Base-by-base conservation (phyloP, 2,888 invertebrate genomes). In the Carabus problematicus region DNA sequence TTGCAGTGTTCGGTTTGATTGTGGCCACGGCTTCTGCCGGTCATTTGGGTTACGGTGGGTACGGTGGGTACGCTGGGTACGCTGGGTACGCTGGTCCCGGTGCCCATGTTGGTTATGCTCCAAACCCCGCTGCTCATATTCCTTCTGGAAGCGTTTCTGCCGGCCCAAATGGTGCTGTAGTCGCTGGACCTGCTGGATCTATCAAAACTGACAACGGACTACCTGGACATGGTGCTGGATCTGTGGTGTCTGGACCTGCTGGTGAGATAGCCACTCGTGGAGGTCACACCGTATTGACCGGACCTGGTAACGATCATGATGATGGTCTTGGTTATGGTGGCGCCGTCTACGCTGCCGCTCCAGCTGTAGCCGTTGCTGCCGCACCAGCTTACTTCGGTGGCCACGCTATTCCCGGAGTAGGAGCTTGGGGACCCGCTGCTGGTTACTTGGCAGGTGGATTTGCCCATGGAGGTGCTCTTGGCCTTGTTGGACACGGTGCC, bases 211-310 rank as follows among this genome's bases (percentile, higher is more conserved):
- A 69, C 45, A 69, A 69, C 12, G 69, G 69, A 4, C 29, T 69
- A 18, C 39, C 40, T 16, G 39, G 55, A 1, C 62, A 62, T 45
- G 45, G 42, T 18, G 72, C 67, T 62, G 72, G 71, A 43, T 72
- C 73, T 69, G 71, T 72, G 16, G 67, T 71, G 12, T 71, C 72
- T 42, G 74, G 71, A 52, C 64, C 71, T 54, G 69, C 71, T 40
- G 73, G 72, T 61, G 70, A 70, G 55, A 71, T 71, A 43, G 72
- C 72, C 41, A 71, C 70, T 61, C 68, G 68, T 62, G 72, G 71
- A 9, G 72, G 71, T 58, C 63, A 64, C 47, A 64, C 70, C 12
- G 69, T 60, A 9, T 14, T 68, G 11, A 61, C 63, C 40, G 71
- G 60, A 14, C 60, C 60, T n/a, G 60, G 60, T 6, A 42, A 54